Evolutionary conservation across 1,140 invertebrate genomes (phyloP).

Genomic region (Archivesica marissinica): DNA sequence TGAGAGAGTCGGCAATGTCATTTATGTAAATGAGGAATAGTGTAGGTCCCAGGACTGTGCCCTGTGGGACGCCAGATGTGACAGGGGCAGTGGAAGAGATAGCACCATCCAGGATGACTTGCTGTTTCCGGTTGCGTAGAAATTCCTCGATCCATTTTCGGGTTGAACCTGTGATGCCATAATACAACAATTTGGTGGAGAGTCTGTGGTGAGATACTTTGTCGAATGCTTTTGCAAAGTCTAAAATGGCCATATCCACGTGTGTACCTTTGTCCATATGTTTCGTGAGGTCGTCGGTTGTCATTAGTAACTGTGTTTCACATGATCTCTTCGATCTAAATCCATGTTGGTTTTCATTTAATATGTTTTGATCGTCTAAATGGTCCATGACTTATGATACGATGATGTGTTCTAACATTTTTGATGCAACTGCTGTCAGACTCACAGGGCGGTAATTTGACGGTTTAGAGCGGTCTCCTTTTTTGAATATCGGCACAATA

Average conservation of each 20-base stretch:
- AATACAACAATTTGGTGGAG: conserved; percentile 28
- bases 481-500: too few species aligned
- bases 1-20: too few species aligned
- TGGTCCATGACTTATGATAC: background rate
- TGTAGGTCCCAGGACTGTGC: too few species aligned
- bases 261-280: conserved; percentile 15
- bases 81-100: conserved; percentile 17
- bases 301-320: conserved; percentile 47
- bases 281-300: conserved; percentile 33
- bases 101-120: conserved; percentile 20
- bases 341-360: background rate
- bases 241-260: conserved; percentile 38
- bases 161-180: conserved; percentile 3
- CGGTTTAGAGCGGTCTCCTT: too few species aligned
- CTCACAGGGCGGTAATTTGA: too few species aligned
- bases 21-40: too few species aligned
- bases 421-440: background rate
- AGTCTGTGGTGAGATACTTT: conserved; percentile 47
- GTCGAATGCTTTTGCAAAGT: conserved; percentile 60
- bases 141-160: conserved; percentile 43
- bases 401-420: conserved; percentile 34
- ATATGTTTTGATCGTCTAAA: background rate
- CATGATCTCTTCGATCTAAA: background rate
- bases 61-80: conserved; percentile 42
- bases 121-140: conserved; percentile 43